phyloP scores from a whole-genome alignment of 2,888 invertebrate species.

The Amphimallon solstitiale region DNA sequence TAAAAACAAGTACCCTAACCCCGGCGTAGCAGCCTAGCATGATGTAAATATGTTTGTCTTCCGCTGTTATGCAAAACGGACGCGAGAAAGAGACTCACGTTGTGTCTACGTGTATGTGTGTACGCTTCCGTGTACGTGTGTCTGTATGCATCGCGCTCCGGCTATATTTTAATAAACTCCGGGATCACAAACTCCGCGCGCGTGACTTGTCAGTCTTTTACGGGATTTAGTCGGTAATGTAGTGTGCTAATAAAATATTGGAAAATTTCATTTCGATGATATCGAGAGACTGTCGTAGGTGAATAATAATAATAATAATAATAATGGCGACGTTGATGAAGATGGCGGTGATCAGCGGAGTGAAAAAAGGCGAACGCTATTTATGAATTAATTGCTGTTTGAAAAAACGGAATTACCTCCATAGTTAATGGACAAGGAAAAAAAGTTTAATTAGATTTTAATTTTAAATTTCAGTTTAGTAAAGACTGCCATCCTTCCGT shows the following conservation, averaged over 20 bases:
- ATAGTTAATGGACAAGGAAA: not conserved
- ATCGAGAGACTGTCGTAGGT: constrained; percentile 1
- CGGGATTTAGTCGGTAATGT: constrained; percentile 25
- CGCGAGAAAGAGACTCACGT: not conserved
- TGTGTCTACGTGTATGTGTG: not conserved
- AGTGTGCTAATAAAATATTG: constrained; percentile 29
- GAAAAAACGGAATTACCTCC: constrained; percentile 2
- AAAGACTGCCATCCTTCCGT: not conserved
- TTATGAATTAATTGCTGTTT: too few species aligned
- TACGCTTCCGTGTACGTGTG: not conserved
- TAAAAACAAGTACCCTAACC: not conserved
- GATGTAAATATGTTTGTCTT: constrained; percentile 27
- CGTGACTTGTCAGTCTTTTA: constrained; percentile 34
- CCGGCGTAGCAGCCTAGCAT: not conserved
- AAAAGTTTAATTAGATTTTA: not conserved
- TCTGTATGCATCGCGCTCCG: not conserved
- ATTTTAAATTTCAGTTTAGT: not conserved
- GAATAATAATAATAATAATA: not conserved
- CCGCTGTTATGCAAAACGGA: constrained; percentile 24
- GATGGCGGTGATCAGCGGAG: too few species aligned
- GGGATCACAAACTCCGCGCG: constrained; percentile 13
- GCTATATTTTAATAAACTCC: constrained; percentile 33
- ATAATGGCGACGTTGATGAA: too few species aligned
- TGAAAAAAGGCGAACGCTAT: too few species aligned
- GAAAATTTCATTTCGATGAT: constrained; percentile 1